These are phyloP conservation scores for Ochotona princeps DNA, from an alignment of 2,113 vertebrate species.

Conservation along the genomic window DNA sequence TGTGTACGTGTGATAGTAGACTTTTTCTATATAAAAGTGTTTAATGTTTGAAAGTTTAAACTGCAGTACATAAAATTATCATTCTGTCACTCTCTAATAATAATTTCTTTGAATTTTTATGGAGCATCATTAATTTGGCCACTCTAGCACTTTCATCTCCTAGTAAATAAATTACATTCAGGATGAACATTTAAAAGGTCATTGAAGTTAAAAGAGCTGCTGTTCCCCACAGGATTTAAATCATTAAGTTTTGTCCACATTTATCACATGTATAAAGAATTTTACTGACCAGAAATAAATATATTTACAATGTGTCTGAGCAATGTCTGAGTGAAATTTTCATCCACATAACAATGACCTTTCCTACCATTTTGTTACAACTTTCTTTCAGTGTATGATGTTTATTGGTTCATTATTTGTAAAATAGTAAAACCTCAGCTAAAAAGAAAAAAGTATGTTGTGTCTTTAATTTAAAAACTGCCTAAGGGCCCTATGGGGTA, in stretches of 20 bases:
- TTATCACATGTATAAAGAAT: slow-evolving; percentile 59
- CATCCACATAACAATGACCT: slow-evolving; percentile 75
- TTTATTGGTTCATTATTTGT: slow-evolving; percentile 83
- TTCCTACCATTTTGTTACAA: slow-evolving; percentile 52
- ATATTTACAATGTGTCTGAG: slow-evolving; percentile 38
- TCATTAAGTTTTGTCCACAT: background rate
- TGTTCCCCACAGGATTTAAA: slow-evolving; percentile 27
- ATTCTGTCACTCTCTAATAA: background rate
- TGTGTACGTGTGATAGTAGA: no score
- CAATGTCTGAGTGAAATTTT: slow-evolving; percentile 59
- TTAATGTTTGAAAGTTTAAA: background rate
- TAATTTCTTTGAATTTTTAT: background rate
- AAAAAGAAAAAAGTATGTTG: slow-evolving; percentile 64
- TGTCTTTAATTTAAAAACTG: slow-evolving; percentile 89
- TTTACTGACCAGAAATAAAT: slow-evolving; percentile 69
- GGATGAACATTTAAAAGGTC: background rate
- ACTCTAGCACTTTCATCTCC: slow-evolving; percentile 35
- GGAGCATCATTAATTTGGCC: background rate
- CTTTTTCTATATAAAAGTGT: background rate
- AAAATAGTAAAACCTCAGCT: slow-evolving; percentile 80
- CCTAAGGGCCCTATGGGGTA: slow-evolving; percentile 89
- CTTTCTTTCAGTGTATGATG: slow-evolving; percentile 73
- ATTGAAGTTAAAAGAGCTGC: slow-evolving; percentile 32
- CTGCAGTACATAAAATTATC: background rate
- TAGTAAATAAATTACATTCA: slow-evolving; percentile 47